Conservation (phyloP, 2,888 invertebrate species). For the Hyposoter didymator region DNA sequence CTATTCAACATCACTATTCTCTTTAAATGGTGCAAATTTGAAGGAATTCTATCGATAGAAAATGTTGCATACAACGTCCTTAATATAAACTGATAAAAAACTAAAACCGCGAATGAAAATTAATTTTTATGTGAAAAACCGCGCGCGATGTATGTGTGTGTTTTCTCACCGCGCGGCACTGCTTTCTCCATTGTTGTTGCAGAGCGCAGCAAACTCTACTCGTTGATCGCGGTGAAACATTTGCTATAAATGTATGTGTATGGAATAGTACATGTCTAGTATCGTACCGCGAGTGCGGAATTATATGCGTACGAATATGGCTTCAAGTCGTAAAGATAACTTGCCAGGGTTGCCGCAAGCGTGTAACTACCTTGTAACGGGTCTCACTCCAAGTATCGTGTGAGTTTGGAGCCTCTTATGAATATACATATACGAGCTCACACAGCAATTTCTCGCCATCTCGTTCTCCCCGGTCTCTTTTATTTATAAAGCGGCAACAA, state of each 20-base stretch:
- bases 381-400: conserved; percentile 57
- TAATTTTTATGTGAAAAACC: conserved; percentile 6
- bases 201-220: conserved; percentile 28
- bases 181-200: conserved; percentile 60
- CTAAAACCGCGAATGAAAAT: not conserved
- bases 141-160: conserved; percentile 8
- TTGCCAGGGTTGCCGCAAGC: conserved; percentile 58
- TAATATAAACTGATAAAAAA: not conserved
- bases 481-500: conserved; percentile 29
- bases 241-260: not conserved
- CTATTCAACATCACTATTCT: too few relatives aligned
- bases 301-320: conserved; percentile 39
- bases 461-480: conserved; percentile 54
- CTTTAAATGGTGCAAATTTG: too few relatives aligned
- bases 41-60: too few relatives aligned
- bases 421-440: conserved; percentile 5
- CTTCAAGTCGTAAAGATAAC: conserved; percentile 59
- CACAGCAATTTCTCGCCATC: conserved; percentile 17
- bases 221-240: conserved; percentile 34
- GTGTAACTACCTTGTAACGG: conserved; percentile 68
- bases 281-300: conserved; percentile 25
- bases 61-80: too few relatives aligned
- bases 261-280: conserved; percentile 1
- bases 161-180: conserved; percentile 43
- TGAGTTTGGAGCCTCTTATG: conserved; percentile 42